phyloP scores from a whole-genome alignment of 2,113 vertebrate genomes.

The Tachycineta bicolor region DNA sequence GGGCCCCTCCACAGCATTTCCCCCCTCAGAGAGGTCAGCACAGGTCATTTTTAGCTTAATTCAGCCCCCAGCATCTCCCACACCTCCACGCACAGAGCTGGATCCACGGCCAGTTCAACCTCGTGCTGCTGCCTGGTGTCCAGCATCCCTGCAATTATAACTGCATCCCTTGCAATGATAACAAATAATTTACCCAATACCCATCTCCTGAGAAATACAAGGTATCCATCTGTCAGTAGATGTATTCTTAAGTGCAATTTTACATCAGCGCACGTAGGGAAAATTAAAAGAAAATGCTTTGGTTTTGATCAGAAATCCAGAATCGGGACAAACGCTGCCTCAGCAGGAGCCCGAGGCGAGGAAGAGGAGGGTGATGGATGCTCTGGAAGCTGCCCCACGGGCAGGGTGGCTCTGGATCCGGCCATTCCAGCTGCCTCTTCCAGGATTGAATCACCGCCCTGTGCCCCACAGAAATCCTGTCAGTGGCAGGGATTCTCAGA shows the following conservation, averaged over 20 bases:
- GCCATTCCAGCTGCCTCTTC: not conserved
- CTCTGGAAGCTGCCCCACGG: fast-evolving
- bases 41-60: not conserved
- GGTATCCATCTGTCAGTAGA: no score
- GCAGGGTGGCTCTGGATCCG: not conserved
- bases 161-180: no score
- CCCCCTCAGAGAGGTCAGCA: not conserved
- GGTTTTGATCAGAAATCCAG: not conserved
- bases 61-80: not conserved
- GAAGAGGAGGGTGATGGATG: not conserved
- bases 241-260: no score
- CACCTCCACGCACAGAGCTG: not conserved
- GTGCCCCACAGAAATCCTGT: not conserved
- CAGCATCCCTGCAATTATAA: not conserved
- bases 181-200: no score
- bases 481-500: not conserved
- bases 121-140: not conserved
- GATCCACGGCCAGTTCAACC: not conserved
- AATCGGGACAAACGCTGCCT: not conserved
- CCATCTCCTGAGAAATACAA: no score
- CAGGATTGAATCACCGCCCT: not conserved
- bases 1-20: not conserved
- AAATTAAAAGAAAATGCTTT: no score
- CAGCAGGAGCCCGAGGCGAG: not conserved
- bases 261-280: no score